Evolutionary conservation across 2,888 invertebrate genomes (phyloP).

Genomic region (Xanthostigma xanthostigma): DNA sequence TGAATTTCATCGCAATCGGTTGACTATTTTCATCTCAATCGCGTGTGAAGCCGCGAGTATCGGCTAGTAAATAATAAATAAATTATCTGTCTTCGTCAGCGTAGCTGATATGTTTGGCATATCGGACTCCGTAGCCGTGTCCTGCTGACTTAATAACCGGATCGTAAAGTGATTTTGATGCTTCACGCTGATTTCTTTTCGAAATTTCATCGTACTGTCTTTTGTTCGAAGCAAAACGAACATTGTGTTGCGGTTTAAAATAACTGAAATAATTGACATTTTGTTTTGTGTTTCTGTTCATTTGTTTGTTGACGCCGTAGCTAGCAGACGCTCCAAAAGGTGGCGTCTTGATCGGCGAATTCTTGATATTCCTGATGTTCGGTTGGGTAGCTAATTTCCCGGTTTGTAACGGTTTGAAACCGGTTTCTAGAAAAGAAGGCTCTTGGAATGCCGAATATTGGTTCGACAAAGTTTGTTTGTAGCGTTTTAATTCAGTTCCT

Average conservation of each 20-base stretch:
- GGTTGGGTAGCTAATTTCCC: background rate
- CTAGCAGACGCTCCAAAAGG: background rate
- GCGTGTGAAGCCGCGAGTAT: too few relatives aligned
- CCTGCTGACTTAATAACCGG: background rate
- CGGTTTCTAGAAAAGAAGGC: background rate
- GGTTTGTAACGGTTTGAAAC: slow-evolving; percentile 1
- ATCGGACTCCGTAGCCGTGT: background rate
- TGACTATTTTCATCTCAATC: too few relatives aligned
- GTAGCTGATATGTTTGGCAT: slow-evolving; percentile 3
- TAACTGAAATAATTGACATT: slow-evolving; percentile 1
- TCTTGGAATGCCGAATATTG: too few relatives aligned
- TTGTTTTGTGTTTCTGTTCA: background rate
- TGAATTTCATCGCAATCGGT: too few relatives aligned
- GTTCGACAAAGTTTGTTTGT: background rate
- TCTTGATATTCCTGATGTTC: background rate
- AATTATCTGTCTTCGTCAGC: background rate
- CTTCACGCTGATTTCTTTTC: background rate
- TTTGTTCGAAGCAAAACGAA: slow-evolving; percentile 1
- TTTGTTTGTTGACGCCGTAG: background rate
- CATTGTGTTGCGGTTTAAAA: slow-evolving; percentile 1
- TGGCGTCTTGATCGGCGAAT: background rate
- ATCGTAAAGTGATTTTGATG: background rate
- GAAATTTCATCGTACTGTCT: background rate
- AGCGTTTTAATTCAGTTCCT: background rate
- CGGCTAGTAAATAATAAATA: background rate